Evolutionary conservation across 2,113 vertebrate species (phyloP).

Genomic region (Genyomyrus donnyi): DNA sequence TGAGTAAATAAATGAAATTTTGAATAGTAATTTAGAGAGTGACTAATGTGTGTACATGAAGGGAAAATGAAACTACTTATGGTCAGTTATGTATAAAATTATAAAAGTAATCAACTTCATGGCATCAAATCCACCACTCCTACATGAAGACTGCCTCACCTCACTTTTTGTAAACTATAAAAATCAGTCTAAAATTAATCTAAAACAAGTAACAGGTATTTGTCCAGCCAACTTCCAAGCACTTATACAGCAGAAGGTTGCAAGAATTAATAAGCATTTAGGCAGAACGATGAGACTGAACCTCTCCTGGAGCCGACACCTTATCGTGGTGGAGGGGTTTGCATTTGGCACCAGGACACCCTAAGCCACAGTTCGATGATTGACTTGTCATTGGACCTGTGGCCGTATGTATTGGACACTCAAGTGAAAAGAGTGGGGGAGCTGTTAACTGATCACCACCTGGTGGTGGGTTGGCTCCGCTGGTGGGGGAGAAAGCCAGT

Average conservation of each 20-base stretch:
- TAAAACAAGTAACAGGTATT: not conserved
- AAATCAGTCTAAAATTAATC: not conserved
- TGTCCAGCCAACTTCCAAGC: not conserved
- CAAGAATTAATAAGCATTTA: not conserved
- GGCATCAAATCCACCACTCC: not conserved
- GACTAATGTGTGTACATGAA: not conserved
- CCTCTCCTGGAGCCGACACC: not conserved
- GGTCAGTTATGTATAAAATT: not conserved
- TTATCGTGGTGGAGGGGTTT: too few relatives aligned
- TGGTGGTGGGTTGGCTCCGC: too few relatives aligned
- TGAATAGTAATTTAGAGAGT: not conserved
- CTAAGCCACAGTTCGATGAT: too few relatives aligned
- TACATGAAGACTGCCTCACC: not conserved
- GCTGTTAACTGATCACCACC: too few relatives aligned
- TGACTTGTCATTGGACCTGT: too few relatives aligned
- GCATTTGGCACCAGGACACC: too few relatives aligned
- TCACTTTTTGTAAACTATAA: not conserved
- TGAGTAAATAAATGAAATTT: not conserved
- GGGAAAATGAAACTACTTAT: not conserved
- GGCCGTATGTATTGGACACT: too few relatives aligned
- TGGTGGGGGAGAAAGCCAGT: too few relatives aligned
- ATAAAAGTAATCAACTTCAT: not conserved
- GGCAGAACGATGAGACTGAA: not conserved
- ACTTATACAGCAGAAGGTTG: not conserved
- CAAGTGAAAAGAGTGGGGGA: too few relatives aligned